Conservation (phyloP, 2,797 vertebrate genomes). For the Rhinichthys osculus region DNA sequence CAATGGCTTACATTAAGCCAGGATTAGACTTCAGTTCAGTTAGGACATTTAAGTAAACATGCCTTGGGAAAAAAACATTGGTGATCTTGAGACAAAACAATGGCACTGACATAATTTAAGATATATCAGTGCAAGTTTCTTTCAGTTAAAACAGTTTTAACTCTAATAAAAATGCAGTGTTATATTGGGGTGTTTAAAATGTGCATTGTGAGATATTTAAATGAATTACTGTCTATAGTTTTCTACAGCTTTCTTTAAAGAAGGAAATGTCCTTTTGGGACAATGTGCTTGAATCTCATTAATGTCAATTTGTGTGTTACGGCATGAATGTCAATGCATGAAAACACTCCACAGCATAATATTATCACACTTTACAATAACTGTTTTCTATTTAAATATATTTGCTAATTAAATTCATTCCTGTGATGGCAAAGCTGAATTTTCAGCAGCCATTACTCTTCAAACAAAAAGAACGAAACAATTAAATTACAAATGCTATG, state of each 20-base stretch:
- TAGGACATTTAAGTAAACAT: too few species aligned
- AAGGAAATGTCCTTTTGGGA: neutral
- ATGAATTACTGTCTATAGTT: neutral
- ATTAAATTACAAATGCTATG: neutral
- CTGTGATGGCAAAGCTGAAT: neutral
- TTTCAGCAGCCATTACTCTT: neutral
- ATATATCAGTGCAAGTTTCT: too few species aligned
- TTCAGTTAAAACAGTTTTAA: neutral
- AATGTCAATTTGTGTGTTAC: neutral
- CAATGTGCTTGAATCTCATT: too few species aligned
- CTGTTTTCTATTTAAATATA: neutral
- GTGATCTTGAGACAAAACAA: too few species aligned
- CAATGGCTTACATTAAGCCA: neutral
- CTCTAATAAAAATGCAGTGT: neutral
- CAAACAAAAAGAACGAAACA: neutral
- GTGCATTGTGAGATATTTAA: neutral
- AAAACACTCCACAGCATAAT: neutral
- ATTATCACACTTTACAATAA: neutral
- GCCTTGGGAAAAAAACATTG: too few species aligned
- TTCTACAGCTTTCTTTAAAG: neutral
- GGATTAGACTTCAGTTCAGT: too few species aligned
- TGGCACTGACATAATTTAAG: too few species aligned
- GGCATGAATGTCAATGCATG: neutral
- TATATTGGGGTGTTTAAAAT: neutral
- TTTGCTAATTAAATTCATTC: neutral